Evolutionary conservation across 2,797 vertebrate genomes (phyloP), one percentile per base, ranked within the genome.

Genomic region (Hippopotamyrus pictus): DNA sequence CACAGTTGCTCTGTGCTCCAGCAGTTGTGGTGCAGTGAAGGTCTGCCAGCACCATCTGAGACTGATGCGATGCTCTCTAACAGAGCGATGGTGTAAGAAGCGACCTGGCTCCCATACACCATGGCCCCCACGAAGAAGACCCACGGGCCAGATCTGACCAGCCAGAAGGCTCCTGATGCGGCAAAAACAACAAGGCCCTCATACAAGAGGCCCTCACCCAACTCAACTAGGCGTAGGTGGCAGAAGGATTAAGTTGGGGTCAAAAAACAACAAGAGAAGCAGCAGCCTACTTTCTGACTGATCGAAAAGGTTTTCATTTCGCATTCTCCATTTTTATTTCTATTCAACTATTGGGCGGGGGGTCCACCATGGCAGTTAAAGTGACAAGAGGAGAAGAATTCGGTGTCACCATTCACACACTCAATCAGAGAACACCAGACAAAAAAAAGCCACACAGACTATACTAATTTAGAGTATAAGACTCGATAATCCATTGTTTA

Each of bases 91-190:
- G 79, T 83, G 37, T 22, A 83, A 83, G 17, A 50, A 84, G 14
- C 84, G 89, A 90, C 91, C 91, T 90, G 87, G 91, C 79, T 19
- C 8, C 11, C 33, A 88, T 91, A 89, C 90, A 41, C 33, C 91
- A 86, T 76, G 86, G 88, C 90, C 46, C 59, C 87, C 57, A 8
- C 57, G 22, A 46, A 50, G 82, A 14, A 84, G 19, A 9, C 59
- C 37, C 59, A 14, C 4, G 0, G 12, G 44, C 69, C 59, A n/a
- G 46, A 11, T 76, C 87, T 9, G 19, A 82, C 12, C 69, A 41
- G 17, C 29, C 69, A 4, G 14, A 19, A 41, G 69, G 69, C 5
- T 37, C 69, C 33, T 76, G 73, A 17, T 76, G 33, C 2, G 2
- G 5, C 33, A 37, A 19, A 76, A 37, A 76, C 73, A 2, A 69